Conservation (phyloP, 2,113 vertebrate genomes). For the Siniperca knerii region DNA sequence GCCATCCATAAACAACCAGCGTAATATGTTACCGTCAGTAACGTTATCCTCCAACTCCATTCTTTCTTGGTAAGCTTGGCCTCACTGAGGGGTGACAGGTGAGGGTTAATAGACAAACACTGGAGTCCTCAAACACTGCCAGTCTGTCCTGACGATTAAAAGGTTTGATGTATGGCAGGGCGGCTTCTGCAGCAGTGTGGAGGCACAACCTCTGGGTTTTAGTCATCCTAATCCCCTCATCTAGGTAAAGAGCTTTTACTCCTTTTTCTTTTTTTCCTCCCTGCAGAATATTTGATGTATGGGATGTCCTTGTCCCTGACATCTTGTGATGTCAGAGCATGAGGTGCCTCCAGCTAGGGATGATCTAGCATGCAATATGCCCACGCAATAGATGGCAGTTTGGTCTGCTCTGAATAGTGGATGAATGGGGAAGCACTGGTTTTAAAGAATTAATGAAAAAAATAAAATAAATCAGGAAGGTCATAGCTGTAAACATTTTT, state of each 20-base stretch:
- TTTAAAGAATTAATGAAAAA: constrained; percentile 15
- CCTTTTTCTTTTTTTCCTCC: constrained; percentile 6
- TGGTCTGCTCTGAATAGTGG: neutral
- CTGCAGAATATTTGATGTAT: constrained; percentile 59
- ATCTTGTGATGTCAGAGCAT: constrained; percentile 60
- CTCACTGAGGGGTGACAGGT: constrained; percentile 21
- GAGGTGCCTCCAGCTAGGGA: constrained; percentile 43
- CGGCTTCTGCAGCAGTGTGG: constrained; percentile 23
- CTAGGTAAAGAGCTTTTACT: constrained; percentile 62
- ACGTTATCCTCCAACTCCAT: neutral
- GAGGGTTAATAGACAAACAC: neutral
- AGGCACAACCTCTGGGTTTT: constrained; percentile 66
- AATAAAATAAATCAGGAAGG: neutral
- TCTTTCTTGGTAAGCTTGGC: neutral
- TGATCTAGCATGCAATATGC: constrained; percentile 41
- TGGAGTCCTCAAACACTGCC: neutral
- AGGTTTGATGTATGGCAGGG: constrained; percentile 30
- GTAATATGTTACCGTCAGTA: constrained; percentile 8
- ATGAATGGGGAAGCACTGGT: constrained; percentile 6
- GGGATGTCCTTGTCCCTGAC: constrained; percentile 60
- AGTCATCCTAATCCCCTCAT: constrained; percentile 78
- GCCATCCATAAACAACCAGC: neutral
- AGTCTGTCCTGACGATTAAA: constrained; percentile 37
- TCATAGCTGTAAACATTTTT: neutral
- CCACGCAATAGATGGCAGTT: constrained; percentile 9